Base-by-base conservation (phyloP, 2,113 vertebrate species). In the Cebidichthys violaceus region DNA sequence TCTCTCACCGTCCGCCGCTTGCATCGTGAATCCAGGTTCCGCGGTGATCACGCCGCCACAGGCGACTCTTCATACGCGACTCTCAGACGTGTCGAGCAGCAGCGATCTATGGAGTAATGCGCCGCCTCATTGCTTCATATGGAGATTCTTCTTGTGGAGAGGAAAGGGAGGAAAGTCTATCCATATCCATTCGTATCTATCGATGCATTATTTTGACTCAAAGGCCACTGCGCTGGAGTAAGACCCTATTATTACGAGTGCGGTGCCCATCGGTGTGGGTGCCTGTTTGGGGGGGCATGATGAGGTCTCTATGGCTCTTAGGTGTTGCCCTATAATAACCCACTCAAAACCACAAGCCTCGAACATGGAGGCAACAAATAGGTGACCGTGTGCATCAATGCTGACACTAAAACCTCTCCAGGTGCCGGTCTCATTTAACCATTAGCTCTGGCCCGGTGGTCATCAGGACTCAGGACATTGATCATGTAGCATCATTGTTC, bases 381-480 rank as follows among this genome's bases (percentile, higher is more conserved):
- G 60, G 81, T 61, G 78, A 75, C 60, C 41, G n/a, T 59, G 68
- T 71, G 54, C 67, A 77, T 84, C 73, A 55, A 18, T 24, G 69
- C 77, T 54, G 60, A 82, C 66, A 59, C 59, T 70, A 52, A 80
- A 70, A 29, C 72, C 69, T 70, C 79, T 76, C 68, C 61, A 74
- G 55, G 70, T 73, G 45, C 79, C 61, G 54, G 27, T 77, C 79
- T 74, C 70, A 84, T 86, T 65, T 55, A 83, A 55, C 52, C 72
- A 69, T 82, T 87, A 82, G 76, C 71, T 75, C 31, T 39, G 57
- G 62, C 59, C 43, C 27, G 0, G 9, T 67, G 79, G 60, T 72
- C 68, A 68, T 35, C 31, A 15, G 66, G 10, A 10, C 14, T 68
- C 27, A 54, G 29, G 47, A 80, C 27, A 35, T 6, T 27, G 15